Evolutionary conservation across 2,888 invertebrate genomes (phyloP).

Genomic region (Atherix ibis): DNA sequence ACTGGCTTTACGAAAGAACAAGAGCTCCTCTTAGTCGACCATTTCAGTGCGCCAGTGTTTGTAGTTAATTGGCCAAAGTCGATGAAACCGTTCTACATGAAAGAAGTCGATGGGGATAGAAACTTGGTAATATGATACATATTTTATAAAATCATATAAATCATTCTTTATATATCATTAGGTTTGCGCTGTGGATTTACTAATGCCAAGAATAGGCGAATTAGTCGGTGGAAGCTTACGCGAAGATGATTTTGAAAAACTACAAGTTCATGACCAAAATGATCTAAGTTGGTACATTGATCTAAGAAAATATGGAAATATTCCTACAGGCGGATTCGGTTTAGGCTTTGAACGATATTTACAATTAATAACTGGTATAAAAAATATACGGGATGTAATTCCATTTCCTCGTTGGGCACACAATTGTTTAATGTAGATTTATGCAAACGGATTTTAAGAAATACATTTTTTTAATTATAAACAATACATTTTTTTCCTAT

Average conservation of each 20-base stretch:
- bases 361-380: constrained; percentile 62
- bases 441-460: too few relatives aligned
- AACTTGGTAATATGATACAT: constrained; percentile 15
- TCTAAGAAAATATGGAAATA: constrained; percentile 71
- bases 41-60: constrained; percentile 68
- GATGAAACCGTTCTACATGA: constrained; percentile 95
- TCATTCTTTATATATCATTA: constrained; percentile 18
- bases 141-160: constrained; percentile 1
- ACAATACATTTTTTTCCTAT: too few relatives aligned
- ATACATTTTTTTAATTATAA: too few relatives aligned
- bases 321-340: constrained; percentile 89
- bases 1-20: constrained; percentile 73
- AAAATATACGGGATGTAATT: constrained; percentile 85
- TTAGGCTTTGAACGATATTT: constrained; percentile 88
- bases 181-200: constrained; percentile 73
- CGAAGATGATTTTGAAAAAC: constrained; percentile 53
- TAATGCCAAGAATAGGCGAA: constrained; percentile 83
- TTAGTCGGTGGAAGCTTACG: constrained; percentile 89
- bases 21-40: constrained; percentile 65
- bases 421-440: constrained; percentile 61
- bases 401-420: constrained; percentile 93
- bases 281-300: constrained; percentile 77
- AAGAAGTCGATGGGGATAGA: constrained; percentile 30
- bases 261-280: constrained; percentile 46
- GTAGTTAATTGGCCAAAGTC: constrained; percentile 74